phyloP scores from a whole-genome alignment of 1,140 invertebrate genomes.

The Oedothorax gibbosus region DNA sequence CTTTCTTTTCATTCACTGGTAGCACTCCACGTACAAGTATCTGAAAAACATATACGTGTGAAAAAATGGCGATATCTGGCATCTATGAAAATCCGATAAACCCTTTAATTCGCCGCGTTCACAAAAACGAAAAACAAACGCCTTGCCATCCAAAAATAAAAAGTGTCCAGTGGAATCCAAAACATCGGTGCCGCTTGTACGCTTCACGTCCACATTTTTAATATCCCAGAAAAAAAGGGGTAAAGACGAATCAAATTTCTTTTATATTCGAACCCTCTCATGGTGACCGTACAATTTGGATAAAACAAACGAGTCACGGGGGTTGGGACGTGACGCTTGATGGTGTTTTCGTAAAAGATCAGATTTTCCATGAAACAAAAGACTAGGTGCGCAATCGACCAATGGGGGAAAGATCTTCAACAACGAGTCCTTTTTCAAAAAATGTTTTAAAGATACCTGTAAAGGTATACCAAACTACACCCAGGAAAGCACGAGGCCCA shows the following conservation, averaged over 20 bases:
- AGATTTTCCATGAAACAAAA: background rate
- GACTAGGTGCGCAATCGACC: background rate
- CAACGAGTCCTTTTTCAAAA: background rate
- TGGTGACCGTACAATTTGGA: background rate
- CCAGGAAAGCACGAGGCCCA: background rate
- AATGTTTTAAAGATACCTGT: background rate
- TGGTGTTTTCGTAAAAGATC: background rate
- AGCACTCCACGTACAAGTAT: slow-evolving; percentile 6
- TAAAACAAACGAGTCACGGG: background rate
- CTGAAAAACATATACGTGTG: slow-evolving; percentile 25
- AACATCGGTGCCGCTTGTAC: background rate
- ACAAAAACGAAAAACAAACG: background rate
- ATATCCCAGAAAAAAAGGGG: background rate
- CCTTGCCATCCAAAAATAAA: background rate
- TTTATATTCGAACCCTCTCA: background rate
- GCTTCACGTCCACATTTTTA: background rate
- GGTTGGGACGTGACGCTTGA: background rate
- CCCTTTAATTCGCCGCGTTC: background rate
- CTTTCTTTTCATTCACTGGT: background rate
- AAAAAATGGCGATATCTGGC: slow-evolving; percentile 16
- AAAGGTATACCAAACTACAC: background rate
- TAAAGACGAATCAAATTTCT: background rate
- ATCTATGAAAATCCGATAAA: slow-evolving; percentile 19
- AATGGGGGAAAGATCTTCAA: background rate
- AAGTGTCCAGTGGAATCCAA: background rate